Conservation (phyloP, 35 echinoderm and acorn worm species). For the Antedon bifida region DNA sequence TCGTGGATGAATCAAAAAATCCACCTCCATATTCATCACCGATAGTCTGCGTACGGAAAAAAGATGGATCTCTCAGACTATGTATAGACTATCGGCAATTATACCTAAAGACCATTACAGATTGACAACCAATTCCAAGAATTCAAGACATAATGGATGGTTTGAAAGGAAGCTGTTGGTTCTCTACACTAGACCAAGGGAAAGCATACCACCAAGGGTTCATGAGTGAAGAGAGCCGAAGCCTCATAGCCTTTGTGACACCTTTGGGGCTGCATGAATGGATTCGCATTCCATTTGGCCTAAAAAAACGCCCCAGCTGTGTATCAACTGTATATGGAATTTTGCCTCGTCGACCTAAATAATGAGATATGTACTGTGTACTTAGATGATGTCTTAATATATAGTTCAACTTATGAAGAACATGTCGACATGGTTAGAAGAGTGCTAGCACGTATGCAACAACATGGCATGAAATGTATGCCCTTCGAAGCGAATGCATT, state of each 20-base stretch:
- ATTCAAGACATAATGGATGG: constrained; percentile 20
- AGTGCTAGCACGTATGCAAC: constrained; percentile 10
- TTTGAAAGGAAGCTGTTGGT: constrained; percentile 13
- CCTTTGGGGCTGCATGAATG: constrained; percentile 14
- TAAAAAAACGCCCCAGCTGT: constrained; percentile 20
- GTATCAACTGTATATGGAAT: constrained; percentile 32
- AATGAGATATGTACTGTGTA: constrained; percentile 19
- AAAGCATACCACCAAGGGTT: constrained; percentile 40
- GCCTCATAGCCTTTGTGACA: constrained; percentile 20
- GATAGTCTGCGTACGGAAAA: neutral
- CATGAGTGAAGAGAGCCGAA: constrained; percentile 12
- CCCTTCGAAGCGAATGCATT: constrained; percentile 4
- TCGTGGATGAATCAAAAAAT: constrained; percentile 2
- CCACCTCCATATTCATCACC: constrained; percentile 14
- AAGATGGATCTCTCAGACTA: constrained; percentile 21
- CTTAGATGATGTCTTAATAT: constrained; percentile 36
- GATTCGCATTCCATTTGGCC: constrained; percentile 15
- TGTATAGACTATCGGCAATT: neutral
- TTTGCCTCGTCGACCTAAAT: constrained; percentile 6
- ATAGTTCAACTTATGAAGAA: constrained; percentile 18
- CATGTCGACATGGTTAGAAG: neutral
- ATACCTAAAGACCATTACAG: neutral
- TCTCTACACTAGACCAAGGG: constrained; percentile 26
- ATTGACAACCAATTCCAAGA: constrained; percentile 27
- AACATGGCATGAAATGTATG: constrained; percentile 29